Evolutionary conservation across 1,140 invertebrate species (phyloP), one percentile per base, ranked within the genome.

Genomic region (Drosophila chauvacae): DNA sequence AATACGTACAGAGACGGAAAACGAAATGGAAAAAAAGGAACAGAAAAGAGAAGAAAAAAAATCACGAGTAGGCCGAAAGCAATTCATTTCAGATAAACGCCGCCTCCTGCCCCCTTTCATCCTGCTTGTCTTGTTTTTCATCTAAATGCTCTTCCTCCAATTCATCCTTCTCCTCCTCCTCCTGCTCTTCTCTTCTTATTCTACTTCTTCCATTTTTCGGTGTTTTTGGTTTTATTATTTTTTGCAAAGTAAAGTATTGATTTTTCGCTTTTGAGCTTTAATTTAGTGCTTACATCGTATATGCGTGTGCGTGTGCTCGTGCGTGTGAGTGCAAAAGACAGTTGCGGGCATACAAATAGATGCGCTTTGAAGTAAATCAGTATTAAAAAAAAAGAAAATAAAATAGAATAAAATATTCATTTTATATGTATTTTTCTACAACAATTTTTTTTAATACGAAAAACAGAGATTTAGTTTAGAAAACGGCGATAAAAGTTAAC

Each of bases 51-150:
- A 18, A 13, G 3, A 42, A 80, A 35, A 58, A 82, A 84, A 90
- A 90, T 90, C 85, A 85, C 86, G 81, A 90, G 86, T 90, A 90
- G 85, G 85, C 86, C 85, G 85, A 90, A 90, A 90, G 85, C 86
- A 90, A 90, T 90, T 90, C 81, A 85, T 90, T 85, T 90, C 78
- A 90, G 85, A 90, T 90, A 90, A 80, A 64, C 45, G 70, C 37
- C 45, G 30, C n/a, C 63, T 28, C 28, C 44, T 14, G 37, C 16
- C 42, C 16, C 42, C n/a, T 13, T 37, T 37, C 59, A 10, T 16
- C 18, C 20, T 26, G 13, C 42, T 57, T 37, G 13, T 45, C 59
- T 61, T 35, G 4, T 35, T 37, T 55, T 55, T 10, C 18, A 23
- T 23, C 13, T 51, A 23, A 11, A 30, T 30, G 10, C 26, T 39